Percentiles rank a stretch among this genome's conserved stretches.
Conservation (phyloP, 2,888 invertebrate species). For the Caenorhabditis parvicauda region DNA sequence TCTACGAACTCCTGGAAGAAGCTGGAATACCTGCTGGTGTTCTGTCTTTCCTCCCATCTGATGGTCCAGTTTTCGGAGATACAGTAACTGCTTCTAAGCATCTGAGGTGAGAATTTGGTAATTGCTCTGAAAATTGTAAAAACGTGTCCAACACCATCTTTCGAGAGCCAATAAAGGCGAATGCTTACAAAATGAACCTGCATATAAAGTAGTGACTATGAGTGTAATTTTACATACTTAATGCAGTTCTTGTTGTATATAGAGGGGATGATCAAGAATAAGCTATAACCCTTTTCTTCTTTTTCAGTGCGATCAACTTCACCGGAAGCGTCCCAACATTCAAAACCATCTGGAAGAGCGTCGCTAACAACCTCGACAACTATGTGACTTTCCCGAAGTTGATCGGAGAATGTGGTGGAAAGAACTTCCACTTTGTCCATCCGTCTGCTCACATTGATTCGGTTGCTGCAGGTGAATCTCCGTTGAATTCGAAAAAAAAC, state of each 20-base stretch:
- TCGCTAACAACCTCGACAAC: conserved; percentile 80
- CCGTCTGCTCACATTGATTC: conserved; percentile 80
- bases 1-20: conserved; percentile 87
- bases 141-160: no score
- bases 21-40: conserved; percentile 90
- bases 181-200: no score
- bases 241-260: no score
- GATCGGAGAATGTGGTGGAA: conserved; percentile 93
- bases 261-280: no score
- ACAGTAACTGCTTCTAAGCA: conserved; percentile 80
- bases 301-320: conserved; percentile 84
- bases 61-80: conserved; percentile 92
- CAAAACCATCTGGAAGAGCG: conserved; percentile 81
- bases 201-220: neutral
- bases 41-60: conserved; percentile 92
- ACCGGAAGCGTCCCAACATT: conserved; percentile 85
- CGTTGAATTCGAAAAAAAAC: neutral
- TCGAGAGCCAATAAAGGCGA: neutral
- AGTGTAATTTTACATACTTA: neutral
- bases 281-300: neutral
- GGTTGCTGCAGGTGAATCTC: conserved; percentile 73
- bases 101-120: conserved; percentile 66
- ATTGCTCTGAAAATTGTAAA: no score
- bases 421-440: conserved; percentile 97
- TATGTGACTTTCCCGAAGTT: conserved; percentile 89